A percentile compares a stretch with the other conserved stretches of the same genome.
phyloP scores from a whole-genome alignment of 2,888 invertebrate genomes.

The Drosophila neonasuta region DNA sequence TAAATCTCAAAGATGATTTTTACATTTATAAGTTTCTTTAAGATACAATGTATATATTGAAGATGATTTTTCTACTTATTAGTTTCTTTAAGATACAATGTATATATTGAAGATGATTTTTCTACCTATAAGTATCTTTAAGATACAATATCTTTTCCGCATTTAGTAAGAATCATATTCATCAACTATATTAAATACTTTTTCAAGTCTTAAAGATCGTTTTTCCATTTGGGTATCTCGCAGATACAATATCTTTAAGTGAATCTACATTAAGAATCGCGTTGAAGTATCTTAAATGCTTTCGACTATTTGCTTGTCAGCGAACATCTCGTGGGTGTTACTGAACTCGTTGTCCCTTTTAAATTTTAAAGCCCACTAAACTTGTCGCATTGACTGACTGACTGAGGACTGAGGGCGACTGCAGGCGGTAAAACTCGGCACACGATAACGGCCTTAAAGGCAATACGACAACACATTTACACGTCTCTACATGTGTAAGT shows the following conservation, averaged over 20 bases:
- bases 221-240: background rate
- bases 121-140: too few species aligned
- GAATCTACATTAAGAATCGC: background rate
- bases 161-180: too few species aligned
- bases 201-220: background rate
- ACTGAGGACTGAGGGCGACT: constrained; percentile 15
- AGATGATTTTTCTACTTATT: too few species aligned
- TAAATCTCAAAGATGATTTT: too few species aligned
- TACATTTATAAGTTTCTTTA: too few species aligned
- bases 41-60: too few species aligned
- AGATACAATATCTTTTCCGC: too few species aligned
- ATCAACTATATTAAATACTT: too few species aligned
- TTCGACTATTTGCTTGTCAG: background rate
- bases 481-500: background rate
- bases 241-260: constrained; percentile 3
- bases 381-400: constrained; percentile 48
- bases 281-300: constrained; percentile 6
- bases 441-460: constrained; percentile 61
- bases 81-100: too few species aligned
- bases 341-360: constrained; percentile 27
- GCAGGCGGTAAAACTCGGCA: constrained; percentile 37
- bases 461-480: constrained; percentile 22
- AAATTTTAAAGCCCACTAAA: constrained; percentile 52
- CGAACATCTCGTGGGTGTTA: constrained; percentile 21
- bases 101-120: too few species aligned